Evolutionary conservation across 2,113 vertebrate species (phyloP), one percentile per base, ranked within the genome.

Genomic region (Haemorhous mexicanus): DNA sequence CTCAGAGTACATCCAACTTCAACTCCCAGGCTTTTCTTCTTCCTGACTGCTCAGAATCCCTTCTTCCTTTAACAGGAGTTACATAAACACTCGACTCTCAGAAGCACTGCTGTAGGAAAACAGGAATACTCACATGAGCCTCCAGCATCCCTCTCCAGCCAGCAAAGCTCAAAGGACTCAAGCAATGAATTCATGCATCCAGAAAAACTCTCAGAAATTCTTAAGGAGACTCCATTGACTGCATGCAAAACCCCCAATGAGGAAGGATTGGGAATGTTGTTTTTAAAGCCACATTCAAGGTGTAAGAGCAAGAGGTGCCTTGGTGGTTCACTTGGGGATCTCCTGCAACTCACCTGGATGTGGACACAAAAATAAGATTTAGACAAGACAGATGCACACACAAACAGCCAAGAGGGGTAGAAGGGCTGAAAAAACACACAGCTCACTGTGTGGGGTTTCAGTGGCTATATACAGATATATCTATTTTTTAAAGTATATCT

Each of bases 231-330:
- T 50, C 55, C 46, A 39, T 1, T 13, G 46, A 19, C 55, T 62
- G 33, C 55, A 13, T 46, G 28, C 22, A 62, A 39, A 62, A 24
- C 18, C 19, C 22, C 18, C 64, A 28, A 4, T 13, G 8, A 87
- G 62, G 23, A 78, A 43, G 64, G 62, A 8, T 5, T 35, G 17
- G 39, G 43, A 61, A 44, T 2, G 14, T 3, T 66, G 27, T 15
- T 83, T 55, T 59, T 52, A 66, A 86, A 93, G 53, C 9, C 27
- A 24, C 37, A 12, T 46, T 76, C 32, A 6, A n/a, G 43, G 6
- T 16, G 1, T 9, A 35, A n/a, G 23, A 15, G 35, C 1, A 0
- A 3, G 18, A 72, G 16, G 14, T 9, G 14, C 75, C 16, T 8
- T 10, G 35, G 24, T 11, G 43, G 44, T 13, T 87, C 73, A 17